These are phyloP conservation scores for Allophyes oxyacanthae DNA, from an alignment of 2,888 invertebrate species.

Conservation along the genomic window DNA sequence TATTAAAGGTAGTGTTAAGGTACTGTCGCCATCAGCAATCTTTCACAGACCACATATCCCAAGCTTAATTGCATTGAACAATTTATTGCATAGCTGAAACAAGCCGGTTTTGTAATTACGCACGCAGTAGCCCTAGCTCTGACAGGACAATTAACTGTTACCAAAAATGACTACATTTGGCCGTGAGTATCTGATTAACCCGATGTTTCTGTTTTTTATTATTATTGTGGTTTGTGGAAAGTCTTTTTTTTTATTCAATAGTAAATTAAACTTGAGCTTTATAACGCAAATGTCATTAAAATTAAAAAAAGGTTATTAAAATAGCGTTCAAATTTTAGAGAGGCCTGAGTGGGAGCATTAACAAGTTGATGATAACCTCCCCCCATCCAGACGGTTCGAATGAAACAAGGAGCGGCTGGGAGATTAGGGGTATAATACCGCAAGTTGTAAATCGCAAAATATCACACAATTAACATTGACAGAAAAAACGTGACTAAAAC, in stretches of 20 bases:
- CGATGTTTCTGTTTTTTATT: constrained; percentile 22
- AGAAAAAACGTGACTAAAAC: too few species aligned
- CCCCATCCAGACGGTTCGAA: too few species aligned
- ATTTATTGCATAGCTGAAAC: constrained; percentile 75
- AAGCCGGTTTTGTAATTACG: constrained; percentile 70
- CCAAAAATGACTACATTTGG: constrained; percentile 57
- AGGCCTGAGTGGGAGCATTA: too few species aligned
- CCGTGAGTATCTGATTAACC: constrained; percentile 38
- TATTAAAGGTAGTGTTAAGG: constrained; percentile 55
- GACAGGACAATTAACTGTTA: constrained; percentile 70
- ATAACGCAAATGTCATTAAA: too few species aligned
- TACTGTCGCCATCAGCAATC: constrained; percentile 45
- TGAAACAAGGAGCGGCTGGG: too few species aligned
- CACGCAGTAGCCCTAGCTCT: constrained; percentile 54
- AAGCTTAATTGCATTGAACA: constrained; percentile 72
- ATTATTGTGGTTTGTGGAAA: background rate
- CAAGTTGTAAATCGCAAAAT: too few species aligned
- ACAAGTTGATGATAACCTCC: too few species aligned
- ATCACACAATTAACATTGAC: too few species aligned
- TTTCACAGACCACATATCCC: constrained; percentile 66
- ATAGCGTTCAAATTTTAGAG: too few species aligned
- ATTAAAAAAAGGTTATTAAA: too few species aligned
- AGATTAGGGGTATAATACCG: too few species aligned
- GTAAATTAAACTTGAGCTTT: too few species aligned
- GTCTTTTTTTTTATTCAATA: constrained; percentile 2